Evolutionary conservation across 2,797 vertebrate species (phyloP).

Genomic region (Channa striata): DNA sequence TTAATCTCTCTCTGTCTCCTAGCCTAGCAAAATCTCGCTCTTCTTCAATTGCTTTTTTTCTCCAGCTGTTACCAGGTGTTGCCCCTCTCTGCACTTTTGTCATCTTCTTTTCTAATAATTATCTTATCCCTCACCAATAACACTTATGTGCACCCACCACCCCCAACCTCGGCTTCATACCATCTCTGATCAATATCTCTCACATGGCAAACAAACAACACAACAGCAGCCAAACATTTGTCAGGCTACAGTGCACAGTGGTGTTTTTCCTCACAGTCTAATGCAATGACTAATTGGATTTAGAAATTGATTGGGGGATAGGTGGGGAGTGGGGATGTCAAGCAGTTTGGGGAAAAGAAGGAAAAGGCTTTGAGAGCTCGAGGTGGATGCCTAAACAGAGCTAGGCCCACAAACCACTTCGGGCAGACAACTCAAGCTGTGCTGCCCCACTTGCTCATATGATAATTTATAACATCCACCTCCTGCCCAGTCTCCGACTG

Average conservation of each 20-base stretch:
- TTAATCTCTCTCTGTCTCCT: slow-evolving; percentile 57
- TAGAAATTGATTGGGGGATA: slow-evolving; percentile 68
- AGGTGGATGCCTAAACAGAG: slow-evolving; percentile 44
- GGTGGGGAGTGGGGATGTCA: slow-evolving; percentile 27
- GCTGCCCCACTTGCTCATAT: neutral
- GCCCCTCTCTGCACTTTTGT: slow-evolving; percentile 17
- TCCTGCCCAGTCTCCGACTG: slow-evolving; percentile 16
- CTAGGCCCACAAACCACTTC: slow-evolving; percentile 5
- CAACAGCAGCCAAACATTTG: slow-evolving; percentile 57
- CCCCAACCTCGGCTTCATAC: slow-evolving; percentile 1
- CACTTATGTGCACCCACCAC: slow-evolving; percentile 35
- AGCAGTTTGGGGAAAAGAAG: slow-evolving; percentile 34
- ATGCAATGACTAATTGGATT: slow-evolving; percentile 73
- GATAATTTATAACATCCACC: slow-evolving; percentile 1
- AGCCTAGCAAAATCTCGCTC: slow-evolving; percentile 39
- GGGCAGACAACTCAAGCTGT: slow-evolving; percentile 32
- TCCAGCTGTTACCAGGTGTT: slow-evolving; percentile 51
- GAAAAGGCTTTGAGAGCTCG: slow-evolving; percentile 17
- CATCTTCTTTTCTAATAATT: slow-evolving; percentile 28
- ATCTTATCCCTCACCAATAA: slow-evolving; percentile 40
- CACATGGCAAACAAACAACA: slow-evolving; percentile 58
- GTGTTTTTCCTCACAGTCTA: slow-evolving; percentile 57
- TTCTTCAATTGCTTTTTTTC: slow-evolving; percentile 50
- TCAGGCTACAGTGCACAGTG: slow-evolving; percentile 55
- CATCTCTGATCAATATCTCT: slow-evolving; percentile 67